Evolutionary conservation across 2,113 vertebrate species (phyloP).

Genomic region (Lonchura striata): DNA sequence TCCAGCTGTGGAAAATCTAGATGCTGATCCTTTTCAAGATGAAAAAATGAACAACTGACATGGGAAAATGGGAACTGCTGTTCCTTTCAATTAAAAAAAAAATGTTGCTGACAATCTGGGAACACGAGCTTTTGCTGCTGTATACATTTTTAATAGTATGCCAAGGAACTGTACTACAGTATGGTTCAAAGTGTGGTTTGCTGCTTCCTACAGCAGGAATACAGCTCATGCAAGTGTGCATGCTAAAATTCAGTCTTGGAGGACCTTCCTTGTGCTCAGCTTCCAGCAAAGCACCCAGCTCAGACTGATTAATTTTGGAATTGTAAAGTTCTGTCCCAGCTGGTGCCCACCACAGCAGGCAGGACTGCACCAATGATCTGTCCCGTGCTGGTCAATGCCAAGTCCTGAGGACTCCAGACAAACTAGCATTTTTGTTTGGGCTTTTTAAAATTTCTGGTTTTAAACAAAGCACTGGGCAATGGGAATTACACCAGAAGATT

Average conservation of each 20-base stretch:
- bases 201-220: background rate
- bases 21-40: background rate
- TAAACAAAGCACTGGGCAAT: background rate
- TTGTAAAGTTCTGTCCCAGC: background rate
- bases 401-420: background rate
- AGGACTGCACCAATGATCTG: background rate
- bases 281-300: background rate
- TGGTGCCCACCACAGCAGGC: background rate
- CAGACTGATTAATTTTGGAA: background rate
- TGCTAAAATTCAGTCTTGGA: background rate
- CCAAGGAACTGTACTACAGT: background rate
- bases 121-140: background rate
- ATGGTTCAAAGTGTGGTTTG: background rate
- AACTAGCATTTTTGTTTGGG: background rate
- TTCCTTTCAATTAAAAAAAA: background rate
- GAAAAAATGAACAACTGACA: background rate
- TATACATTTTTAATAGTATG: background rate
- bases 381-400: background rate
- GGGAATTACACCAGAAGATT: background rate
- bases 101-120: background rate
- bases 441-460: background rate
- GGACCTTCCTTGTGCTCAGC: background rate
- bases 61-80: background rate
- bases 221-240: too few relatives aligned
- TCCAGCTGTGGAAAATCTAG: constrained; percentile 16